A percentile compares a stretch with the other conserved stretches of the same genome.
These are phyloP conservation scores for Lagopus muta DNA, from an alignment of 2,113 vertebrate genomes.

Conservation along the genomic window DNA sequence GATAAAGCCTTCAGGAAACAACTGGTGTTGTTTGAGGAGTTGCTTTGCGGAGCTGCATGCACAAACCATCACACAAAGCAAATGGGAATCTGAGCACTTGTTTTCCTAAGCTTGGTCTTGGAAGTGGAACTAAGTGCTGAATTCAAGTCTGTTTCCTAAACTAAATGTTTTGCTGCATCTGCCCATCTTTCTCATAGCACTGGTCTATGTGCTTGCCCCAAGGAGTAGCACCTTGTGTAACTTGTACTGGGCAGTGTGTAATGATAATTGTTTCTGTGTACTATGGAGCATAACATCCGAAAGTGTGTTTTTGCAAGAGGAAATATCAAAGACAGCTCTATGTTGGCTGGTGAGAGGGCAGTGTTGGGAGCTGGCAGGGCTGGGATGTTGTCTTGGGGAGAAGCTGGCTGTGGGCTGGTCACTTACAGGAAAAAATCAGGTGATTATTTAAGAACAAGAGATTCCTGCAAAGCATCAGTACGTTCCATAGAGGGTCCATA, in stretches of 20 bases:
- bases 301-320: fast-evolving
- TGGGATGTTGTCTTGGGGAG: background rate
- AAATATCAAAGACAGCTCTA: background rate
- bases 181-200: fast-evolving
- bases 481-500: background rate
- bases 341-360: background rate
- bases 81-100: background rate
- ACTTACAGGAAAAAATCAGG: background rate
- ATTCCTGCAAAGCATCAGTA: background rate
- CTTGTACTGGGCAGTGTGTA: background rate
- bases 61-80: background rate
- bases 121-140: background rate
- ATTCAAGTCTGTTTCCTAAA: background rate
- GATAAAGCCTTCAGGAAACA: background rate
- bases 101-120: background rate
- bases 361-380: fast-evolving
- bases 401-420: background rate
- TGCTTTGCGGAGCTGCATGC: background rate
- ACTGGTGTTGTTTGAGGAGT: background rate
- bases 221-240: fast-evolving
- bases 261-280: background rate
- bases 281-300: fast-evolving
- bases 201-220: fast-evolving
- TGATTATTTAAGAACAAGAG: background rate
- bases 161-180: background rate